Evolutionary conservation across 2,888 invertebrate genomes (phyloP), one percentile per base, ranked within the genome.

Genomic region (Drosophila niveifrons): DNA sequence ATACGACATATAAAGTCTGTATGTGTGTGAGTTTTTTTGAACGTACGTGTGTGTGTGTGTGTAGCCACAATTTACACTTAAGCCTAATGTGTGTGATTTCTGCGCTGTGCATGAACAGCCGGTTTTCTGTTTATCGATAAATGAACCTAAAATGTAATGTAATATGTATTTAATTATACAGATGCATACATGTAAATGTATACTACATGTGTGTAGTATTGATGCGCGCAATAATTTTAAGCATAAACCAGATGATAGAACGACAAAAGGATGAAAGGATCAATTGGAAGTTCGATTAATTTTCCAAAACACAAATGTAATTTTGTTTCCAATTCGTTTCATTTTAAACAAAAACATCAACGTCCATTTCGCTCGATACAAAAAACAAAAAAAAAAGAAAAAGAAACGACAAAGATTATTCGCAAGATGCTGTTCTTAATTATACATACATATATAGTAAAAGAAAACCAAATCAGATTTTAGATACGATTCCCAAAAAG

Each of bases 11-110:
- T 28, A 67, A 34, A 61, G 23, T 58, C 56, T 59, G 80, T 80
- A 64, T 67, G 72, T 78, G 11, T 36, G 36, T 64, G 23, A 23
- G 23, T 23, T 23, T 23, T 23, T 23, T 70, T 78, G 69, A 66
- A 75, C n/a, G n/a, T n/a, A n/a, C n/a, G n/a, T n/a, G 75, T 82
- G 62, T 73, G 69, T 72, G 67, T 78, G 79, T 82, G 66, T 73
- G 69, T 83, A 75, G 80, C 73, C 89, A 75, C 83, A 86, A 83
- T 87, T 78, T 78, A 87, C 84, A 85, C 89, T 85, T 89, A 89
- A 85, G 85, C 79, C 75, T 79, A 85, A 81, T 75, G 86, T 86
- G 88, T 86, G 86, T 88, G 86, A 89, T 86, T 88, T 85, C 88
- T 79, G 82, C 65, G 83, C 79, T 76, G 88, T 81, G 82, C 56